Base-by-base conservation (phyloP, 2,113 vertebrate genomes). In the Oreochromis niloticus region DNA sequence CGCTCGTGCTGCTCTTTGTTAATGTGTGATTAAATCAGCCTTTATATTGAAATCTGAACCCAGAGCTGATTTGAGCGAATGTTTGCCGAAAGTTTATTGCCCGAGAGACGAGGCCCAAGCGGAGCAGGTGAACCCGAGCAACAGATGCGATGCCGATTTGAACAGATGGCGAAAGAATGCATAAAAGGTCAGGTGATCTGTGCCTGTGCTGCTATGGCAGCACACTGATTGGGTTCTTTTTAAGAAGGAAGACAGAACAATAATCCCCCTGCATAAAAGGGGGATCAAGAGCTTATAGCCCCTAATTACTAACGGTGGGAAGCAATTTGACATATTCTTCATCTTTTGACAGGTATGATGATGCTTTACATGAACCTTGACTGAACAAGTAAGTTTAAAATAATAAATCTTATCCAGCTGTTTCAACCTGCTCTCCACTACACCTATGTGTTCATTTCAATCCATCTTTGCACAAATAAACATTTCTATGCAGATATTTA, bases 111-210 rank as follows among this genome's bases (percentile, higher is more conserved):
- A 52, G 82, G 50, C 56, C 85, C 39, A 55, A 30, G 3, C 1
- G 46, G 85, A 88, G 71, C 85, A 93, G 90, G 87, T 91, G 88
- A 91, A 84, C 80, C 83, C 2, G 2, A 88, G 89, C 88, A 92
- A 86, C 93, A 93, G 94, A 93, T 89, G 89, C 87, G 80, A 85
- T 66, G 81, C 55, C 2, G 52, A 61, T 83, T 85, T 85, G 87
- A 91, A 83, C 94, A 94, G 94, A 91, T 92, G 94, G 92, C 52
- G 59, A 56, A 66, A 84, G 88, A 81, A 86, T 85, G 63, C 83
- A 80, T 24, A 78, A 89, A 90, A 88, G 93, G 85, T 91, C 88
- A 86, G 84, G 89, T 88, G 89, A 81, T 90, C 61, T 73, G 78
- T 78, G 82, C 80, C 52, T 43, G 63, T 22, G 73, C 82, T 68